Conservation (phyloP, 92 coral and sea anemone genomes). For the Pocillopora grandis region DNA sequence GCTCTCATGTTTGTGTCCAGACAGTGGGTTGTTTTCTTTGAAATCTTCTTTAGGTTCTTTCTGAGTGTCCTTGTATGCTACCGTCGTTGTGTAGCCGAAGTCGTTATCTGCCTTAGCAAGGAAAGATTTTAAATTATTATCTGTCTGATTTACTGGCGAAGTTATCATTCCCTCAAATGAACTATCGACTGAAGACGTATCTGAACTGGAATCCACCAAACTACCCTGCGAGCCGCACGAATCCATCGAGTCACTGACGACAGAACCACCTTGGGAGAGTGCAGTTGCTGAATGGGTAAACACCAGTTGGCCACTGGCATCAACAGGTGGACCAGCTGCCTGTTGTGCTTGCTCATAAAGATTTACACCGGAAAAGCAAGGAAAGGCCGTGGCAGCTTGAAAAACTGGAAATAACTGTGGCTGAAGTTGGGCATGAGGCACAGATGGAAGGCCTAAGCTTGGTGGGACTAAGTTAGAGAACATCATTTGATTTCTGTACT, state of each 20-base stretch:
- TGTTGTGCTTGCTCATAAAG: slow-evolving; percentile 19
- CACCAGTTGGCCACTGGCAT: neutral
- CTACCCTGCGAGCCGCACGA: neutral
- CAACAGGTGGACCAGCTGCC: neutral
- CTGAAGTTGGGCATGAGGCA: slow-evolving; percentile 24
- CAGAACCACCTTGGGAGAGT: neutral
- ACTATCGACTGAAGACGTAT: slow-evolving; percentile 20
- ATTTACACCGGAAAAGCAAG: slow-evolving; percentile 13
- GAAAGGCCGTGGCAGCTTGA: neutral
- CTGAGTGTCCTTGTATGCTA: neutral
- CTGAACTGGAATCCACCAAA: slow-evolving; percentile 18
- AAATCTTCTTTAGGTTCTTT: neutral
- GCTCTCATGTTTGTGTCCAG: neutral
- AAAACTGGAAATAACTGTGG: slow-evolving; percentile 41
- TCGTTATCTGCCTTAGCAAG: neutral
- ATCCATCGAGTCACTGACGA: neutral
- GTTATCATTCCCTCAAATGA: slow-evolving; percentile 3
- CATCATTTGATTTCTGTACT: slow-evolving; percentile 39
- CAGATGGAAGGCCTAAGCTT: slow-evolving; percentile 13
- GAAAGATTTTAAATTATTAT: slow-evolving; percentile 4
- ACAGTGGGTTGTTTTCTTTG: neutral
- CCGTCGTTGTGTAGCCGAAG: neutral
- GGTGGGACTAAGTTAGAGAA: slow-evolving; percentile 4
- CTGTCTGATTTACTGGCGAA: neutral
- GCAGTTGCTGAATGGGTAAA: neutral